phyloP scores from a whole-genome alignment of 1,140 invertebrate genomes.

The Aphelenchoides besseyi region DNA sequence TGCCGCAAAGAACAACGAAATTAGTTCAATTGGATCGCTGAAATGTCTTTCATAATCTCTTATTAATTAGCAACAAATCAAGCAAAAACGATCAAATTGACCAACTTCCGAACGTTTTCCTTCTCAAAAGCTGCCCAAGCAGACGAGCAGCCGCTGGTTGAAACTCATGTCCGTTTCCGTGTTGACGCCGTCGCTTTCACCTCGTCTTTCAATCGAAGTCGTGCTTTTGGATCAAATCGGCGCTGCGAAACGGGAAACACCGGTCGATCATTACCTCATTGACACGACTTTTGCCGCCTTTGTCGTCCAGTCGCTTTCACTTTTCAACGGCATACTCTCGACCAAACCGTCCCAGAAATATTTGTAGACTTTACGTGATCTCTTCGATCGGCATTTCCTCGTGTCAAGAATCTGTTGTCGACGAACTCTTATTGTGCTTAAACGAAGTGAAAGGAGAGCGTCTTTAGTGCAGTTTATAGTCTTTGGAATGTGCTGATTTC shows the following conservation, averaged over 20 bases:
- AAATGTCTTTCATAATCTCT: no score
- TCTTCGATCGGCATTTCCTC: neutral
- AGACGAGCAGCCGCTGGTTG: no score
- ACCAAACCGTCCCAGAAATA: neutral
- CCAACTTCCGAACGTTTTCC: no score
- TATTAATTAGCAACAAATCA: no score
- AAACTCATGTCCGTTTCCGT: neutral
- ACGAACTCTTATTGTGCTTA: neutral
- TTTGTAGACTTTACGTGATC: neutral
- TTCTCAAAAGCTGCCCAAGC: no score
- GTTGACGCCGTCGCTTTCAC: no score
- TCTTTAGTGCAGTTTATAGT: no score
- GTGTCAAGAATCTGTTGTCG: neutral
- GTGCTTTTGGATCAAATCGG: neutral
- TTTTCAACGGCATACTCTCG: neutral
- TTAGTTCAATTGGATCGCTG: no score
- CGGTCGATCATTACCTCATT: neutral
- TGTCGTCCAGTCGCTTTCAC: neutral
- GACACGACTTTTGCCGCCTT: neutral
- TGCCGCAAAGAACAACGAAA: no score
- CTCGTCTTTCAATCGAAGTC: constrained; percentile 1
- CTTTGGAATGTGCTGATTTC: constrained; percentile 1
- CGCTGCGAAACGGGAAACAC: constrained; percentile 2
- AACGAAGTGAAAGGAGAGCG: neutral
- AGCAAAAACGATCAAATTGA: no score